Conservation (phyloP, 2,797 vertebrate species). For the Xenopus petersii region DNA sequence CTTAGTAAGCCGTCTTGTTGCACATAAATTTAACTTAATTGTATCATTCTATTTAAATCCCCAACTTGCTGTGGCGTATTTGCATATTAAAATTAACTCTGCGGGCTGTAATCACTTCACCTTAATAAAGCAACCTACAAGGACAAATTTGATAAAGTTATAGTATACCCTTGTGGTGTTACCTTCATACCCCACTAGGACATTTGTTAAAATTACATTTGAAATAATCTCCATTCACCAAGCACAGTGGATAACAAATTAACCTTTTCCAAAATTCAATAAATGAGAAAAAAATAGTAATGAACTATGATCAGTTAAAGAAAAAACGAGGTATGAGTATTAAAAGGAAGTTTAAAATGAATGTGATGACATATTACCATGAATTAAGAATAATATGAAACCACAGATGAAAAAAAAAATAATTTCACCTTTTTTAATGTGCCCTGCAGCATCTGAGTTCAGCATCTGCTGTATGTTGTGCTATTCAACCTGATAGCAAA, state of each 20-base stretch:
- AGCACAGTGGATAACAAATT: slow-evolving; percentile 60
- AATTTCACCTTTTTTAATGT: too few relatives aligned
- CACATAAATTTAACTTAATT: slow-evolving; percentile 66
- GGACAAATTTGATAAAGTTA: slow-evolving; percentile 68
- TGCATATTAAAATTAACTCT: slow-evolving; percentile 73
- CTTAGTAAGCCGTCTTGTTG: slow-evolving; percentile 58
- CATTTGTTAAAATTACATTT: slow-evolving; percentile 54
- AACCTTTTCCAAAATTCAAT: slow-evolving; percentile 62
- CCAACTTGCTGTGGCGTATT: slow-evolving; percentile 65
- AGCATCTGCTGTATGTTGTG: too few relatives aligned
- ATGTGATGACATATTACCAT: slow-evolving; percentile 45
- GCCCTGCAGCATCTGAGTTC: too few relatives aligned
- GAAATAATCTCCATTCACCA: slow-evolving; percentile 52
- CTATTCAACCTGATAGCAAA: too few relatives aligned
- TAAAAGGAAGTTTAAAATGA: slow-evolving; percentile 44
- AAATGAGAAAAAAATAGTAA: slow-evolving; percentile 60
- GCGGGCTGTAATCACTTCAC: slow-evolving; percentile 65
- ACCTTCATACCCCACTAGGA: slow-evolving; percentile 63
- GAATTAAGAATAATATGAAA: slow-evolving; percentile 24
- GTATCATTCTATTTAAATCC: slow-evolving; percentile 63
- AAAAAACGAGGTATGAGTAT: slow-evolving; percentile 6
- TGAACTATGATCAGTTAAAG: slow-evolving; percentile 10
- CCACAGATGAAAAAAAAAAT: too few relatives aligned
- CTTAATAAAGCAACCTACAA: slow-evolving; percentile 62
- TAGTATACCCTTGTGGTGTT: slow-evolving; percentile 66